A percentile compares a stretch with the other conserved stretches of the same genome.
Evolutionary conservation across 2,797 vertebrate genomes (phyloP).

Genomic region (Emydoidea blandingii): DNA sequence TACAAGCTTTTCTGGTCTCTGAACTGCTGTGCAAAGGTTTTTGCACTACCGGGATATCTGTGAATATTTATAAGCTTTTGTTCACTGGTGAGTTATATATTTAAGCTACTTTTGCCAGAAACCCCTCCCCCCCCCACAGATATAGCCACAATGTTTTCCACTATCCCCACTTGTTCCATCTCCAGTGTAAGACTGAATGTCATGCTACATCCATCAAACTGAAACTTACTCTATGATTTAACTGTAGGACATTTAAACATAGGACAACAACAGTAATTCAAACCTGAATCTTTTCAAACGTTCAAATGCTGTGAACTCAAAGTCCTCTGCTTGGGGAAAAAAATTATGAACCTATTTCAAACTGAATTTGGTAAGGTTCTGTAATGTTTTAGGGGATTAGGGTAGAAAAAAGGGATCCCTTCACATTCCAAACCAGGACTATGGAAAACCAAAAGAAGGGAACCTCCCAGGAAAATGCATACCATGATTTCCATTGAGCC

Average conservation of each 20-base stretch:
- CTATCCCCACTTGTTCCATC: constrained; percentile 58
- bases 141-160: constrained; percentile 65
- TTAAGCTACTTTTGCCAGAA: constrained; percentile 14
- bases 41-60: constrained; percentile 64
- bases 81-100: constrained; percentile 59
- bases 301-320: constrained; percentile 58
- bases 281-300: constrained; percentile 54
- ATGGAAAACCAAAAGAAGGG: not conserved
- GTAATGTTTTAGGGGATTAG: not conserved
- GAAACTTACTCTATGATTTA: constrained; percentile 63
- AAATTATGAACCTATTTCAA: not conserved
- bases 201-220: constrained; percentile 64
- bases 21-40: constrained; percentile 67
- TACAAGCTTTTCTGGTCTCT: constrained; percentile 13
- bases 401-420: not conserved
- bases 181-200: constrained; percentile 52
- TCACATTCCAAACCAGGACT: not conserved
- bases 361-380: not conserved
- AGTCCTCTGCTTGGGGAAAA: not conserved
- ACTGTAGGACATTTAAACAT: constrained; percentile 33
- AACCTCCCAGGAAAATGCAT: not conserved
- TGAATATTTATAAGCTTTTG: constrained; percentile 73
- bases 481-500: not conserved
- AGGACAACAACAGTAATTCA: constrained; percentile 55
- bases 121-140: fast-evolving